phyloP scores from a whole-genome alignment of 2,797 vertebrate species.

The Otolemur crassicaudatus region DNA sequence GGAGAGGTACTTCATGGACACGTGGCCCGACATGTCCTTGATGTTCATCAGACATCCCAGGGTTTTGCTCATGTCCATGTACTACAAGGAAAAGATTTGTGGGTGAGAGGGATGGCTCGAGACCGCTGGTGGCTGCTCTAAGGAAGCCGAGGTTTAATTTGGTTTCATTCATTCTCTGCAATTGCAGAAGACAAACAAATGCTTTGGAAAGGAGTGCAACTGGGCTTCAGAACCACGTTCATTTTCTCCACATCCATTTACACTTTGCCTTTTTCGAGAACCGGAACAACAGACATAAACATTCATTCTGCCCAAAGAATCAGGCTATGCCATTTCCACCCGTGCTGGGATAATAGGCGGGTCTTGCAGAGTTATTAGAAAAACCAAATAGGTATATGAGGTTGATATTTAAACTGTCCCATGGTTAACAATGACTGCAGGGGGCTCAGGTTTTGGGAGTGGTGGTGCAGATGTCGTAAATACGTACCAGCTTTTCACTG shows the following conservation, averaged over 20 bases:
- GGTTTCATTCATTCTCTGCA: not conserved
- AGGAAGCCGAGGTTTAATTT: not conserved
- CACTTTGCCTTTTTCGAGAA: not conserved
- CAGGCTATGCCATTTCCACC: not conserved
- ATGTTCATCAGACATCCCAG: slow-evolving; percentile 88
- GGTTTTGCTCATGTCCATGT: slow-evolving; percentile 86
- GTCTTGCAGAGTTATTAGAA: not conserved
- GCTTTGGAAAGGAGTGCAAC: not conserved
- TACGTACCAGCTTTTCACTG: slow-evolving; percentile 88
- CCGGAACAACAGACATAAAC: not conserved
- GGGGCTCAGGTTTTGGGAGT: not conserved
- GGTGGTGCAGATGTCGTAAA: rapidly evolving
- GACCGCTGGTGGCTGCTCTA: rapidly evolving
- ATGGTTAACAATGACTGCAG: rapidly evolving
- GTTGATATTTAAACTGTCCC: rapidly evolving
- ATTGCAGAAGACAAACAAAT: not conserved
- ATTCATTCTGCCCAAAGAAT: slow-evolving; percentile 18
- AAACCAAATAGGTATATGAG: rapidly evolving
- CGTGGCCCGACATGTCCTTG: slow-evolving; percentile 86
- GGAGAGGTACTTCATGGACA: slow-evolving; percentile 87
- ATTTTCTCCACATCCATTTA: not conserved
- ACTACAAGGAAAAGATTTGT: slow-evolving; percentile 78
- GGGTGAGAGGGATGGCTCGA: rapidly evolving
- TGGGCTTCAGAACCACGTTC: rapidly evolving
- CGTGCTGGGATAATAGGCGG: not conserved